phyloP scores from a whole-genome alignment of 2,888 invertebrate species.

The Carpatolechia fugitivella region DNA sequence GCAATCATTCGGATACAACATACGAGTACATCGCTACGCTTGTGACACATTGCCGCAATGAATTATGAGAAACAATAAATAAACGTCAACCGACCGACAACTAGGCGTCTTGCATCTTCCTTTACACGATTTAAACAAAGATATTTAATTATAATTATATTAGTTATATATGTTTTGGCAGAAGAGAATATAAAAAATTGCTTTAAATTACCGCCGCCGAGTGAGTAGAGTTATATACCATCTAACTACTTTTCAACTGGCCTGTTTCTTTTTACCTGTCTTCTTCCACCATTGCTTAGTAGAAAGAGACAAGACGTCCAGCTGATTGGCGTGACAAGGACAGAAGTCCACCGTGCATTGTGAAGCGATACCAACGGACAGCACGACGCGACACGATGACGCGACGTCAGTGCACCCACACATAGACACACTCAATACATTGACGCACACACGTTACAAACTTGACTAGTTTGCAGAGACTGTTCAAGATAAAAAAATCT shows the following conservation, averaged over 20 bases:
- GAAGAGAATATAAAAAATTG: too few species aligned
- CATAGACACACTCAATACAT: neutral
- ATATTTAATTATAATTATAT: too few species aligned
- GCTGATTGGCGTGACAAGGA: neutral
- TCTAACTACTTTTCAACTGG: too few species aligned
- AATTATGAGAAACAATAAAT: neutral
- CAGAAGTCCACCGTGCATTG: conserved; percentile 12
- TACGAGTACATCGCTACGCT: neutral
- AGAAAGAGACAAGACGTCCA: too few species aligned
- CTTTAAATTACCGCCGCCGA: too few species aligned
- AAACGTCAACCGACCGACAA: neutral
- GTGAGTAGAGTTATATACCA: too few species aligned
- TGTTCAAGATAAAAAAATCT: too few species aligned
- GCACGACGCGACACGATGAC: neutral
- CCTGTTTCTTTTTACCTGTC: too few species aligned
- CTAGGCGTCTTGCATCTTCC: neutral
- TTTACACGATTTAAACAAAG: too few species aligned
- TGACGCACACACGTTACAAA: neutral
- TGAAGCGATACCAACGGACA: conserved; percentile 25
- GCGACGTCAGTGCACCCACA: conserved; percentile 16
- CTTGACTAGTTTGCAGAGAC: neutral
- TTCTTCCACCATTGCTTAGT: too few species aligned
- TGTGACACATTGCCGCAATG: neutral
- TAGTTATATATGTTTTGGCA: too few species aligned
- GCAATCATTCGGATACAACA: neutral